Evolutionary conservation across 1,140 invertebrate species (phyloP).

Genomic region (Drosophila trapezifrons): DNA sequence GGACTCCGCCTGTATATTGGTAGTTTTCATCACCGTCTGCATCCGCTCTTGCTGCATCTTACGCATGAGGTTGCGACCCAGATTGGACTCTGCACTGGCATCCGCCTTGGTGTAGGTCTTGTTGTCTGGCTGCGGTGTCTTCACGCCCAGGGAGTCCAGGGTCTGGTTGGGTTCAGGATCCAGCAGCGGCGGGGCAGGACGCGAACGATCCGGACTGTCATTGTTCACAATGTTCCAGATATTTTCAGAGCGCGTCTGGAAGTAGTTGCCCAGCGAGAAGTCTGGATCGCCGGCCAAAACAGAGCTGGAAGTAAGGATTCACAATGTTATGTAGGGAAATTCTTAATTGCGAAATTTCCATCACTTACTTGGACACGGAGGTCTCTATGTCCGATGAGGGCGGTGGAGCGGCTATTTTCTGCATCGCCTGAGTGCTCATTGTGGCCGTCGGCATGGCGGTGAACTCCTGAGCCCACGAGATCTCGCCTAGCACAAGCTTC

Average conservation of each 20-base stretch:
- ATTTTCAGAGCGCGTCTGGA: slow-evolving; percentile 73
- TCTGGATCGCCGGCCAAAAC: slow-evolving; percentile 67
- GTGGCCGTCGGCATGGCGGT: slow-evolving; percentile 70
- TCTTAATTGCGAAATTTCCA: neutral
- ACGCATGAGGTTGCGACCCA: slow-evolving; percentile 53
- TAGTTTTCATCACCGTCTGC: slow-evolving; percentile 29
- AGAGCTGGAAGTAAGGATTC: slow-evolving; percentile 48
- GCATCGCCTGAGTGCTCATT: slow-evolving; percentile 64
- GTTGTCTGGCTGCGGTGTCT: slow-evolving; percentile 70
- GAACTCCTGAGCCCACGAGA: slow-evolving; percentile 80
- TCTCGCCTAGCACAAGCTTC: slow-evolving; percentile 70
- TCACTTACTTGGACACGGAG: slow-evolving; percentile 69
- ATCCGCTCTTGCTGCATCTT: slow-evolving; percentile 53
- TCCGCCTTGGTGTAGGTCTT: slow-evolving; percentile 72
- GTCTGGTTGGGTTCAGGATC: slow-evolving; percentile 10
- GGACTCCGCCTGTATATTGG: slow-evolving; percentile 17
- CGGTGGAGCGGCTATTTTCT: slow-evolving; percentile 50
- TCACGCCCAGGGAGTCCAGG: neutral
- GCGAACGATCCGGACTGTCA: slow-evolving; percentile 36
- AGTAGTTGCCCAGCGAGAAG: slow-evolving; percentile 78
- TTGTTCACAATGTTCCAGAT: slow-evolving; percentile 60
- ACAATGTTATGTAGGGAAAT: no score
- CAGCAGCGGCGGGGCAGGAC: slow-evolving; percentile 22
- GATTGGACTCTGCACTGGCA: slow-evolving; percentile 3
- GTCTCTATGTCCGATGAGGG: slow-evolving; percentile 54